Base-by-base conservation (phyloP, 2,797 vertebrate genomes). In the Distichodus sexfasciatus region DNA sequence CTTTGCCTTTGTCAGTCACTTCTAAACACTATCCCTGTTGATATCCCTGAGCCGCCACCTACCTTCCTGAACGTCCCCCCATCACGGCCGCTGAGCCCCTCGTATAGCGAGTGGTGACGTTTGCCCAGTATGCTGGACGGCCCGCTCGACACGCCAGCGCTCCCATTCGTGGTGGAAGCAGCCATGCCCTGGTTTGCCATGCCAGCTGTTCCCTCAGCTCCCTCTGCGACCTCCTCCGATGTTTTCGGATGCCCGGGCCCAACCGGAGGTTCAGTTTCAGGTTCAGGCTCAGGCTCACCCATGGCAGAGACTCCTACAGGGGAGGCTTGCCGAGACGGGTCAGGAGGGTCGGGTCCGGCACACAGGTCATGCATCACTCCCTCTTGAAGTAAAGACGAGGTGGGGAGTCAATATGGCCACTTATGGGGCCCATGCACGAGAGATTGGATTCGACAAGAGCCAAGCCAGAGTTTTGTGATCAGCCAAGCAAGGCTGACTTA, bases 341-440 rank as follows among this genome's bases (percentile, higher is more conserved):
- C 79, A 3, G 65, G 58, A 12, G 64, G 83, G 76, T 91, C 87
- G 5, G 88, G 84, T 80, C 82, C 81, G 66, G 85, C 80, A 55
- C 85, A 88, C 73, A 92, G 81, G 84, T 92, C 90, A 67, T 89
- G 86, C 90, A 92, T 92, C 77, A 83, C 87, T 83, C 67, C 75
- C 75, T 82, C 75, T 36, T 38, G 24, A 4, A 51, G 54, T 53
- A 26, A 14, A 38, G 57, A 82, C 65, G 57, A 62, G 48, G 71
- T 1, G 26, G 23, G 64, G 59, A 65, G 48, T 81, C 80, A 69
- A 78, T 73, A 50, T 23, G 75, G 77, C 69, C 66, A 36, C 78
- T 73, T 24, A 66, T 80, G 40, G 77, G 57, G 50, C 23, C 54
- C 57, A 17, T 71, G 71, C 64, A 29, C 69, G 38, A 74, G 68